Percentiles rank a stretch among this genome's conserved stretches.
Evolutionary conservation across 2,113 vertebrate genomes (phyloP).

Genomic region (Oncorhynchus clarkii): DNA sequence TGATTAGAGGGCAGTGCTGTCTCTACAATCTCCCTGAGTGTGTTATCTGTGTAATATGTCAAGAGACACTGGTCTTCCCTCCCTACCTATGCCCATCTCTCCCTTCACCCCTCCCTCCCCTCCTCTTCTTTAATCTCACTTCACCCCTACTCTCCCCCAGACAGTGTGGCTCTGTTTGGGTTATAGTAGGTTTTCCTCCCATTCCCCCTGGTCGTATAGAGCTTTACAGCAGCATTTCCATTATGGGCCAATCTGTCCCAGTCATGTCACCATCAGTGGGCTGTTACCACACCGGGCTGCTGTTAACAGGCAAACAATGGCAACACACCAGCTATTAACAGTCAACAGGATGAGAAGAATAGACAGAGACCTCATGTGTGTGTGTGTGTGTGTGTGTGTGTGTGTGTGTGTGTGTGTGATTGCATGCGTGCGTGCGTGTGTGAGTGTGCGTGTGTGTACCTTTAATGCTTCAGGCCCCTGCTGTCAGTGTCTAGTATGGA

Average conservation of each 20-base stretch:
- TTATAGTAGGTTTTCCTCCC: neutral
- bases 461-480: neutral
- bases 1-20: neutral
- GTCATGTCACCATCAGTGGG: conserved; percentile 38
- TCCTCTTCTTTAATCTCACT: too few species aligned
- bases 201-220: conserved; percentile 17
- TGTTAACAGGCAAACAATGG: conserved; percentile 23
- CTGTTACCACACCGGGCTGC: conserved; percentile 22
- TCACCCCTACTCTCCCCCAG: too few species aligned
- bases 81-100: neutral
- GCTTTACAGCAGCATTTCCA: conserved; percentile 44
- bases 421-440: neutral
- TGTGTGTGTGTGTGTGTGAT: neutral
- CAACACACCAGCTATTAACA: conserved; percentile 28
- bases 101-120: neutral
- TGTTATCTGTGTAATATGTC: too few species aligned
- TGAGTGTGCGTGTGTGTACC: neutral
- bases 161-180: neutral
- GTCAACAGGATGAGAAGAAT: conserved; percentile 3
- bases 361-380: conserved; percentile 19
- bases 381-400: neutral
- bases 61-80: neutral
- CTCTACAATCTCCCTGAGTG: neutral
- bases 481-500: too few species aligned
- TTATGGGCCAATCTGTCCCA: conserved; percentile 28